Base-by-base conservation (phyloP, 1,140 invertebrate species). In the Hycleus cichorii region DNA sequence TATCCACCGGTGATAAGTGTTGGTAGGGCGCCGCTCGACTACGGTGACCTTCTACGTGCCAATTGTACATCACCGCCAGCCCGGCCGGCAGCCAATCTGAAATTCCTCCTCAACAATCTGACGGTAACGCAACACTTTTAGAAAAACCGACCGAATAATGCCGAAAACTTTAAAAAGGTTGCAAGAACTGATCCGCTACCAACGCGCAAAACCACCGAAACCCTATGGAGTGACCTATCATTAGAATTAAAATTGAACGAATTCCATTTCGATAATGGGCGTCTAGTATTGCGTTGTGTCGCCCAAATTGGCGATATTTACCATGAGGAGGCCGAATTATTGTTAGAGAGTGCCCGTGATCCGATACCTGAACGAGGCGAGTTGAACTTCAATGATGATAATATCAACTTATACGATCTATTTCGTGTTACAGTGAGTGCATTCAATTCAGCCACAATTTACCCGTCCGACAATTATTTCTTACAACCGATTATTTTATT, bases 31-130 rank as follows among this genome's bases (percentile, higher is more conserved):
- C 62, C 64, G 12, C 58, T 70, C 25, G 67, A 70, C 59, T 66
- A 60, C 45, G 88, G 87, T 4, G 87, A 90, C 67, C 82, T 79
- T 59, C 76, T 91, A 40, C 76, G 83, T 59, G 86, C 82, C 12
- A 90, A 88, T 73, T 91, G 88, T 71, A 83, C 83, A 12, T 83
- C 85, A 26, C 81, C 85, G 32, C 80, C 85, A 4, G 83, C 86
- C 11, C 83, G 83, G 67, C 89, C 89, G 12, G 79, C 87, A 2
- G 85, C 88, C 11, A 82, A 27, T 77, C 74, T 90, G 43, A 81
- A 79, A 39, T 89, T 90, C 76, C 80, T 81, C 65, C 80, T 91
- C 64, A 92, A 91, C 68, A 82, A 84, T 64, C 76, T 82, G 64
- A 79, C 82, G 76, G 89, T 91, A 77, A 74, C 70, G 6, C 39